These are phyloP conservation scores for Oenanthe oenanthe DNA, from an alignment of 2,113 vertebrate species.

Conservation along the genomic window DNA sequence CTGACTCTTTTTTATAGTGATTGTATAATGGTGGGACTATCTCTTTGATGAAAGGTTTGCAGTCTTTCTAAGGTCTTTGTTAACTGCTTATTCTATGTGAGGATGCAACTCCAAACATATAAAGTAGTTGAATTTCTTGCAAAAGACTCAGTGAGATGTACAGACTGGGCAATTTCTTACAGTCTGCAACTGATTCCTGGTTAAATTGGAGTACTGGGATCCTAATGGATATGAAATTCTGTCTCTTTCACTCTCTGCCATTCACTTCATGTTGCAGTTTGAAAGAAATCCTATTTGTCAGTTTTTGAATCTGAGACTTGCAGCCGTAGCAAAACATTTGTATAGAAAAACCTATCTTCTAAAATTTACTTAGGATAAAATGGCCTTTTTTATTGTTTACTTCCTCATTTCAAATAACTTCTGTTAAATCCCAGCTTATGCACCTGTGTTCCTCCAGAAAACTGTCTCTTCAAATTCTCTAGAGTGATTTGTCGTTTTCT, in stretches of 20 bases:
- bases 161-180: neutral
- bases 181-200: neutral
- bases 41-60: neutral
- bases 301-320: neutral
- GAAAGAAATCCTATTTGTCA: conserved; percentile 53
- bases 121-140: neutral
- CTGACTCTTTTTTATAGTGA: neutral
- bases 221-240: neutral
- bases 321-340: conserved; percentile 51
- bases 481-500: conserved; percentile 72
- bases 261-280: neutral
- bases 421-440: conserved; percentile 40
- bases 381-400: conserved; percentile 57
- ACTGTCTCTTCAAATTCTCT: conserved; percentile 66
- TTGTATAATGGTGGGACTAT: neutral
- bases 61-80: neutral
- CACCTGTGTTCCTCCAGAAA: conserved; percentile 66
- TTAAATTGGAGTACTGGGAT: neutral
- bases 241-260: neutral
- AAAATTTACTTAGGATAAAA: conserved; percentile 57
- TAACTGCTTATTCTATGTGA: neutral
- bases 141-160: neutral
- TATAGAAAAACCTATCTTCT: conserved; percentile 48
- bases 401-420: conserved; percentile 63
- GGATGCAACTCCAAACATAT: neutral